These are phyloP conservation scores for Reticulitermes speratus DNA, from an alignment of 1,140 invertebrate genomes.

Conservation along the genomic window DNA sequence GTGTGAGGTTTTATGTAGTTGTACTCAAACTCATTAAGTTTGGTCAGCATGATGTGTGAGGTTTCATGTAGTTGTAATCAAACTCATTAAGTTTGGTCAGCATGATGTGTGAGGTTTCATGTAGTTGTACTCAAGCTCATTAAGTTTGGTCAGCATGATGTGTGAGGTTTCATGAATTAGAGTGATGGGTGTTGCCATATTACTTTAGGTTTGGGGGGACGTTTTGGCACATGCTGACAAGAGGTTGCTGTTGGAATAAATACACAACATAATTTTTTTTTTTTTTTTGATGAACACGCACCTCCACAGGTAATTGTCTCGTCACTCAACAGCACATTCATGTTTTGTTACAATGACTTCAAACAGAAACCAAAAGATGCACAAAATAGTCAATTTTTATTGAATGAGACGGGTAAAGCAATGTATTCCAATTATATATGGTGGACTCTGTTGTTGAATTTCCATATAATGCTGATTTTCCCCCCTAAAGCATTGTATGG, in stretches of 20 bases:
- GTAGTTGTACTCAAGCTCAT: not conserved
- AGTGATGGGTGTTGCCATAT: not conserved
- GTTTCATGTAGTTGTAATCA: too few species aligned
- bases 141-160: not conserved
- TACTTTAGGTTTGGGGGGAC: not conserved
- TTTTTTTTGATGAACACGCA: not conserved
- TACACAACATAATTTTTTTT: not conserved
- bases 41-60: too few species aligned
- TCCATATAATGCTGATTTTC: not conserved
- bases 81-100: not conserved
- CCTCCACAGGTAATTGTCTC: not conserved
- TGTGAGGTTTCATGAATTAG: not conserved
- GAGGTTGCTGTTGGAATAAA: not conserved
- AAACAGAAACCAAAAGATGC: not conserved
- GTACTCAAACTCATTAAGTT: not conserved
- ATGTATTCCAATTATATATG: not conserved
- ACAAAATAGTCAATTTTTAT: slow-evolving; percentile 18
- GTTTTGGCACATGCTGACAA: not conserved
- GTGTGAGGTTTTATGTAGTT: too few species aligned
- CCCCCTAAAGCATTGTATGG: not conserved
- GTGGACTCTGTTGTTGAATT: not conserved
- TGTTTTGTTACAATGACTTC: not conserved
- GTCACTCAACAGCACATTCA: not conserved
- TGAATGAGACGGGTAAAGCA: slow-evolving; percentile 2
- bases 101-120: too few species aligned